Conservation (phyloP, 1,140 invertebrate species). For the Liolophura sinensis region DNA sequence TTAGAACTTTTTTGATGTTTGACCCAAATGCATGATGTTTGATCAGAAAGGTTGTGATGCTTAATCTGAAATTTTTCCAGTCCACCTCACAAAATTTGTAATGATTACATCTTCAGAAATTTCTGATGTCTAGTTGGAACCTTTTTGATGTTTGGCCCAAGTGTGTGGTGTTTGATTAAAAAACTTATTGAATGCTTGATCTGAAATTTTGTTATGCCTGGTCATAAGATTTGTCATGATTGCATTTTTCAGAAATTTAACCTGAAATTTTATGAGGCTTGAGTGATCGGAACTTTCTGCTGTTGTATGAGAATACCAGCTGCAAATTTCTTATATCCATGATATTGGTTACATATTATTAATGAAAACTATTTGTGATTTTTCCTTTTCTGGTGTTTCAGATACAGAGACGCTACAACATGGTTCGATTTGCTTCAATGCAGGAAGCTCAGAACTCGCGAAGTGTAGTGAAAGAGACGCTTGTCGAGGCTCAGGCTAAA, state of each 20-base stretch:
- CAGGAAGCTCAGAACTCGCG: conserved; percentile 42
- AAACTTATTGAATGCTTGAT: too few relatives aligned
- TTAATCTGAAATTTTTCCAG: too few relatives aligned
- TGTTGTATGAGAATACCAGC: background rate
- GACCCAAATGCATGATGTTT: background rate
- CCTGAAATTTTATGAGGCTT: background rate
- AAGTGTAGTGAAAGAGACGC: conserved; percentile 24
- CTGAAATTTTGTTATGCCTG: too few relatives aligned
- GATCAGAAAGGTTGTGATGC: too few relatives aligned
- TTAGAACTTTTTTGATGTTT: too few relatives aligned
- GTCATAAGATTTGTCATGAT: too few relatives aligned
- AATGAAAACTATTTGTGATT: background rate
- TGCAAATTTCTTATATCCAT: background rate
- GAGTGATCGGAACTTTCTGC: background rate
- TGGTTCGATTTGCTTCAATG: conserved; percentile 47
- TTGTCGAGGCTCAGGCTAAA: background rate
- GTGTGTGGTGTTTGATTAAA: background rate
- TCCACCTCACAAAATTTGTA: too few relatives aligned
- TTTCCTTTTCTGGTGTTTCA: conserved; percentile 20
- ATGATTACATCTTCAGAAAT: too few relatives aligned
- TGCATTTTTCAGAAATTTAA: background rate
- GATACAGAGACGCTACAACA: conserved; percentile 50
- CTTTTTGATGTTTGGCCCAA: too few relatives aligned
- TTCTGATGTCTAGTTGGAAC: too few relatives aligned
- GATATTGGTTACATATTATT: background rate